These are phyloP conservation scores for Xanthorhoe designata DNA, from an alignment of 2,888 invertebrate species.

Conservation along the genomic window DNA sequence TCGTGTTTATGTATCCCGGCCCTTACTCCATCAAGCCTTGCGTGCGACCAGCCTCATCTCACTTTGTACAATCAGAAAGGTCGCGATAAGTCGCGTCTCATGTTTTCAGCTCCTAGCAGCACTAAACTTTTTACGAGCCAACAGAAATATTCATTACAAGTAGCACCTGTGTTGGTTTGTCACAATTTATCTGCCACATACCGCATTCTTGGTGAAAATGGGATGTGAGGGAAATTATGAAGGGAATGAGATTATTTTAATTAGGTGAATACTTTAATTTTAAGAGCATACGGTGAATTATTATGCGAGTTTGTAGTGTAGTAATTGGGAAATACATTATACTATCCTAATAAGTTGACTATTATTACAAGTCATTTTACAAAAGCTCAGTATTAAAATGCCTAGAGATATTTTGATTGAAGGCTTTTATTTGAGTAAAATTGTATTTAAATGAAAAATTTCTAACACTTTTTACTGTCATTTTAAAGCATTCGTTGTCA, in stretches of 20 bases:
- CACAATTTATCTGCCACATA: constrained; percentile 31
- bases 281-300: background rate
- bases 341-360: no score
- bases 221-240: constrained; percentile 15
- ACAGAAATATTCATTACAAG: constrained; percentile 37
- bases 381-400: no score
- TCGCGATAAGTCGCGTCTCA: constrained; percentile 22
- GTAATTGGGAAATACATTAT: no score
- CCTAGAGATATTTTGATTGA: no score
- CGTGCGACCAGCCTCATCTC: no score
- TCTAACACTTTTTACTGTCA: no score
- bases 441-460: no score
- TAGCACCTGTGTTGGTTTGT: constrained; percentile 25
- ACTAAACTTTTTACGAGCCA: constrained; percentile 37
- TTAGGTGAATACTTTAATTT: constrained; percentile 14
- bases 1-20: no score
- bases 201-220: constrained; percentile 10
- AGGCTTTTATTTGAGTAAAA: no score
- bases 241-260: constrained; percentile 11
- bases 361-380: no score
- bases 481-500: no score
- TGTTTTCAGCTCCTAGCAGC: constrained; percentile 1
- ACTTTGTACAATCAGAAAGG: background rate
- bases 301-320: background rate
- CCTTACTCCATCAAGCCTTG: no score